These are phyloP conservation scores for Zophobas atratus DNA, from an alignment of 1,140 invertebrate genomes.

Conservation along the genomic window DNA sequence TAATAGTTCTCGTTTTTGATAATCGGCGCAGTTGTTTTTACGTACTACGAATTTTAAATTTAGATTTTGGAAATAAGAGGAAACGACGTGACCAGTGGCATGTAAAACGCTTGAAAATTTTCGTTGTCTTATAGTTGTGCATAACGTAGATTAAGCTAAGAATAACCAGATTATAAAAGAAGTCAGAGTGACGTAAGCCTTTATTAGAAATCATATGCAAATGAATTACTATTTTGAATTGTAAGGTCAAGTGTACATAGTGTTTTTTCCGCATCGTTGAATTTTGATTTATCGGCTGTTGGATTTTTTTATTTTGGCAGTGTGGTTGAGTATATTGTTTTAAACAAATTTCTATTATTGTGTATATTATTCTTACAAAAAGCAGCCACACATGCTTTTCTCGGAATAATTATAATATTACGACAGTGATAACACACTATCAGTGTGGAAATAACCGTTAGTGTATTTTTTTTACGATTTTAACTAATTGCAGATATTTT, in stretches of 20 bases:
- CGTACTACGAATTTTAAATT: too few relatives aligned
- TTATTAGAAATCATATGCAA: conserved; percentile 7
- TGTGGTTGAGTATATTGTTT: too few relatives aligned
- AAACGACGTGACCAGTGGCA: too few relatives aligned
- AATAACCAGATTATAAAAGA: neutral
- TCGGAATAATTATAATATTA: conserved; percentile 28
- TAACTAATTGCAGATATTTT: conserved; percentile 7
- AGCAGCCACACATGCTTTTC: conserved; percentile 1
- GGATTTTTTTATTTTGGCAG: too few relatives aligned
- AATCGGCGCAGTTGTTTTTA: too few relatives aligned
- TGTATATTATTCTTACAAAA: too few relatives aligned
- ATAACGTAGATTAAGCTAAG: neutral
- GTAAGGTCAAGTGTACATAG: conserved; percentile 17
- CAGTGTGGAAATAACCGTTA: neutral
- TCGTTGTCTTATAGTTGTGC: neutral
- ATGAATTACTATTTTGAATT: conserved; percentile 18
- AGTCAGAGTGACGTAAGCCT: conserved; percentile 8
- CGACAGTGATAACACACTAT: conserved; percentile 14
- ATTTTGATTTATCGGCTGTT: conserved; percentile 9
- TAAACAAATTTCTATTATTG: too few relatives aligned
- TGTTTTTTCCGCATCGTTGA: neutral
- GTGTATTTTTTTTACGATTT: conserved; percentile 4
- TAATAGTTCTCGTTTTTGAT: too few relatives aligned
- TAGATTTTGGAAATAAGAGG: too few relatives aligned
- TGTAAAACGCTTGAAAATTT: too few relatives aligned